Base-by-base conservation (phyloP, 2,797 vertebrate genomes). In the Pseudomugil gertrudae region DNA sequence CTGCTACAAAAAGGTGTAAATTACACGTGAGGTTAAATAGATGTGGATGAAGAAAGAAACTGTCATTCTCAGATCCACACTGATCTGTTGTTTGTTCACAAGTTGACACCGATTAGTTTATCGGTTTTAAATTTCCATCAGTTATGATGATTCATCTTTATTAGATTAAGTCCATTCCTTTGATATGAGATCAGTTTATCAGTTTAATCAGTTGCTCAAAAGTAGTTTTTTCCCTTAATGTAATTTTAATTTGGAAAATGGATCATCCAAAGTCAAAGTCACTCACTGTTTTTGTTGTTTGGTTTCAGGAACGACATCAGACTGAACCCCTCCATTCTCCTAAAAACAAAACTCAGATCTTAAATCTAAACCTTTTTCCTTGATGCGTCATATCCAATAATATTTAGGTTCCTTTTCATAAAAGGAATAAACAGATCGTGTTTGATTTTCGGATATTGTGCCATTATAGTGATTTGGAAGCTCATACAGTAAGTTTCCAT, bases 51-150 rank as follows among this genome's bases (percentile, higher is more conserved):
- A n/a, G n/a, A n/a, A n/a, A n/a, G n/a, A n/a, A n/a, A n/a, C n/a
- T n/a, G n/a, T n/a, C n/a, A n/a, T n/a, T n/a, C 10, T 38, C 33
- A 83, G 86, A 87, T 83, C 78, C 35, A 1, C 11, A 24, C 47
- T 81, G 64, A 86, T 79, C 60, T 69, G 58, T 10, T 47, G 54
- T 32, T 29, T 53, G 65, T 48, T 73, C 29, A 69, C 72, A 69
- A 63, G 75, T 72, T 58, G 53, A 45, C 57, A 55, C 58, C n/a
- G 38, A n/a, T 21, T 62, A 26, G 8, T 64, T 51, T 36, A 10
- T 58, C 64, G 35, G 11, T 53, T 58, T 40, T n/a, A 3, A 43
- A 1, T 63, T 54, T 52, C 43, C 9, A 40, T 51, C 56, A 11
- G 8, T 7, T 7, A 29, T 1, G 15, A 13, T 40, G 57, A 50